A percentile compares a stretch with the other conserved stretches of the same genome.
These are phyloP conservation scores for Synodontis membranacea DNA, from an alignment of 2,113 vertebrate genomes.

Conservation along the genomic window DNA sequence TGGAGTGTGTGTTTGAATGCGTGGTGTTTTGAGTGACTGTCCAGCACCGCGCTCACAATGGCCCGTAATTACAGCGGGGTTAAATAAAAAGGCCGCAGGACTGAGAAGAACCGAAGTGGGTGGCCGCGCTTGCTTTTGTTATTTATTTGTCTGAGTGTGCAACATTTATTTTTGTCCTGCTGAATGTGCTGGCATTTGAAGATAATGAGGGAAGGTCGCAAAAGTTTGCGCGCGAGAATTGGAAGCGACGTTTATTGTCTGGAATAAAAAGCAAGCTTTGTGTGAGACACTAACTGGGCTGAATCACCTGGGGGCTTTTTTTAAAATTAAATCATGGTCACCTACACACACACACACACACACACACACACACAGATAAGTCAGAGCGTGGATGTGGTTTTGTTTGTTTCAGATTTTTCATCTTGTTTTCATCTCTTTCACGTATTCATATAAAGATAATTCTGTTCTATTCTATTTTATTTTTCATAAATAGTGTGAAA, in stretches of 20 bases:
- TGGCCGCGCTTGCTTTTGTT: neutral
- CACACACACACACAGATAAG: neutral
- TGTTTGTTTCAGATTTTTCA: no score
- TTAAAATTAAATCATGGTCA: neutral
- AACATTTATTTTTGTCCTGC: constrained; percentile 4
- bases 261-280: neutral
- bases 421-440: no score
- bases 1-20: neutral
- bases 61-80: neutral
- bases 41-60: neutral
- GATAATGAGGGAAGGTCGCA: neutral
- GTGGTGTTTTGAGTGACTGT: neutral
- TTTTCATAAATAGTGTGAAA: no score
- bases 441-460: no score
- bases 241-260: neutral
- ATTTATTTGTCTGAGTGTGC: neutral
- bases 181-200: constrained; percentile 6
- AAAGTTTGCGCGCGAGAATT: neutral
- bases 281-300: constrained; percentile 10
- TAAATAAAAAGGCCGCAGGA: neutral
- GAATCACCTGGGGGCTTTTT: neutral
- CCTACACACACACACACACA: neutral
- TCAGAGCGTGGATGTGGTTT: neutral
- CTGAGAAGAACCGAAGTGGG: neutral
- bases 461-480: no score